Percentiles rank a stretch among this genome's conserved stretches.
Conservation (phyloP, 2,797 vertebrate species). For the Phoeniculus purpureus region DNA sequence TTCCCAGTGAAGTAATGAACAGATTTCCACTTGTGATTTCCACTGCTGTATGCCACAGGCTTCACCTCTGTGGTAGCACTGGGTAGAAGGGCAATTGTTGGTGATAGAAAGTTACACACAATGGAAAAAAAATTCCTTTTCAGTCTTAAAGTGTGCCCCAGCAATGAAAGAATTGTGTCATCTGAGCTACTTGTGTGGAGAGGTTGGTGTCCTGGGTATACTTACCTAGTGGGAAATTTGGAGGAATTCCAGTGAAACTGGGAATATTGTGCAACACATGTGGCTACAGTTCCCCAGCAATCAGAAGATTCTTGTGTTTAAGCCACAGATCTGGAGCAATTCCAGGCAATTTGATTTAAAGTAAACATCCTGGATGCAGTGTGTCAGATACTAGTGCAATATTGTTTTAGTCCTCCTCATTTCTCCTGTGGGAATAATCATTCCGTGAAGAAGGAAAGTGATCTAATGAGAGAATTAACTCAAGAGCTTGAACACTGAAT, state of each 20-base stretch:
- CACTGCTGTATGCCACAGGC: neutral
- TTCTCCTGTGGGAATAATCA: constrained; percentile 62
- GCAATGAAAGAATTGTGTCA: neutral
- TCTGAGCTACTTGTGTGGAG: constrained; percentile 29
- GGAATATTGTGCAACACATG: constrained; percentile 4
- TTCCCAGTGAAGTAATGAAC: neutral
- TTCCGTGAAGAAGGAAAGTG: constrained; percentile 67
- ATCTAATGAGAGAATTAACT: constrained; percentile 70
- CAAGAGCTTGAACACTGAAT: constrained; percentile 62
- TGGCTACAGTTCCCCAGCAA: neutral
- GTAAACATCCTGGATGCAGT: constrained; percentile 64
- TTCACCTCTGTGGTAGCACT: neutral
- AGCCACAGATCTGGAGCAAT: constrained; percentile 37
- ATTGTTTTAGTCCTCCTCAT: constrained; percentile 55
- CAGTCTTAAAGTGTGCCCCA: neutral
- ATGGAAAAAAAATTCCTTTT: neutral
- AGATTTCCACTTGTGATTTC: neutral
- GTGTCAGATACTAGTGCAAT: constrained; percentile 51
- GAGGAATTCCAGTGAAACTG: constrained; percentile 17
- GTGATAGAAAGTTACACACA: neutral
- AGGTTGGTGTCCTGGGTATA: neutral
- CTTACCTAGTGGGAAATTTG: constrained; percentile 47
- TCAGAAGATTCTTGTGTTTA: constrained; percentile 32
- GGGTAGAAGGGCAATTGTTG: neutral
- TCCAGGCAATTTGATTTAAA: constrained; percentile 59